phyloP scores from a whole-genome alignment of 2,797 vertebrate species.

The Mus caroli region DNA sequence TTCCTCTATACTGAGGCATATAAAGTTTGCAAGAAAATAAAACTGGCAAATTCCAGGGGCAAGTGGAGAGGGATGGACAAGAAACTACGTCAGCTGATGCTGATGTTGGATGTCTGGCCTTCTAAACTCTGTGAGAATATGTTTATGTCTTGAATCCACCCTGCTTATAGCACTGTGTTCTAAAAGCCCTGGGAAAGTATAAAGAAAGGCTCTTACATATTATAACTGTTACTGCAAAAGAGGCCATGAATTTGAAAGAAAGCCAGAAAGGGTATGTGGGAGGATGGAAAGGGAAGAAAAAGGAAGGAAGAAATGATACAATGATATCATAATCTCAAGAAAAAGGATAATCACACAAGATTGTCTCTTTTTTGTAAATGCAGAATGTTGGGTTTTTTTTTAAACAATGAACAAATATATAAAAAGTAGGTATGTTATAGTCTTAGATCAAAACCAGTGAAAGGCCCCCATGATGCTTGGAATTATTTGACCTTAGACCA shows the following conservation, averaged over 20 bases:
- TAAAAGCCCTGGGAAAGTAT: background rate
- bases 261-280: background rate
- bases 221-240: too few relatives aligned
- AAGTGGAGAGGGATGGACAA: background rate
- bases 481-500: constrained; percentile 7
- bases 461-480: background rate
- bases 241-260: background rate
- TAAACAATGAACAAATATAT: background rate
- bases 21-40: background rate
- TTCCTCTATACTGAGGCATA: too few relatives aligned
- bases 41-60: background rate
- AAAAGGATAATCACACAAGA: background rate
- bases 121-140: background rate
- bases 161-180: background rate
- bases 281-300: background rate
- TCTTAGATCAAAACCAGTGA: constrained; percentile 2
- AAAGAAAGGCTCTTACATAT: background rate
- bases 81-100: background rate
- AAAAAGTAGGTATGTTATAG: background rate
- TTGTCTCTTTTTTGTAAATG: background rate
- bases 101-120: background rate
- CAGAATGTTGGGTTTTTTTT: background rate
- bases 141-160: background rate
- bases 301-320: too few relatives aligned
- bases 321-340: background rate